Evolutionary conservation across 2,888 invertebrate species (phyloP), one percentile per base, ranked within the genome.

Genomic region (Sisyra nigra): DNA sequence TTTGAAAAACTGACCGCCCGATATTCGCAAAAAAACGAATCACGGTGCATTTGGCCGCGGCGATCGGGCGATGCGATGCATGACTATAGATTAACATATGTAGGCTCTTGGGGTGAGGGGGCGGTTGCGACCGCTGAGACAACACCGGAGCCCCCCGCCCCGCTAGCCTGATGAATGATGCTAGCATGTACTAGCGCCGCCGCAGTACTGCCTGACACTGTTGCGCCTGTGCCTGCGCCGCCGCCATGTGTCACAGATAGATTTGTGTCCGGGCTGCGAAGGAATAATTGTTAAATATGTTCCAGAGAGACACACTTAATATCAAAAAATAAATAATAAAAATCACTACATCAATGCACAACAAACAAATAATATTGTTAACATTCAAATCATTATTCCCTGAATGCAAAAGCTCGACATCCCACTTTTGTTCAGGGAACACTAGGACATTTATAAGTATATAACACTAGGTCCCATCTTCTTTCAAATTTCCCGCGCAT

Each of bases 41-140:
- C 35, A 42, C 29, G 42, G 13, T 42, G 42, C 34, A 35, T 14
- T 14, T 35, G 35, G 10, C 42, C 34, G 40, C 40, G 32, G 40
- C 40, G 40, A 32, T 40, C 40, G 38, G 61, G 53, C 62, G 53
- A 50, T 48, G 57, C 54, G 55, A 62, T 64, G 66, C 65, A 65
- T 67, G 73, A 76, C 81, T 84, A 84, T 74, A 88, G 86, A 78
- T 88, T 88, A 67, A 88, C 89, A 73, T 89, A 89, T 57, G 89
- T 88, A 54, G 88, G 88, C 69, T 87, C 86, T 69, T 86, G 87
- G 49, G 81, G 80, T 54, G 76, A 74, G 61, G 74, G 71, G 52
- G 73, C 68, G 54, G 74, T 70, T 49, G 65, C 62, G 51, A 68
- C 67, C 51, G 67, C 63, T 6, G 37, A 37, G 9, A 37, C 37